Conservation (phyloP, 2,888 invertebrate species). For the Calameuta pallipes region DNA sequence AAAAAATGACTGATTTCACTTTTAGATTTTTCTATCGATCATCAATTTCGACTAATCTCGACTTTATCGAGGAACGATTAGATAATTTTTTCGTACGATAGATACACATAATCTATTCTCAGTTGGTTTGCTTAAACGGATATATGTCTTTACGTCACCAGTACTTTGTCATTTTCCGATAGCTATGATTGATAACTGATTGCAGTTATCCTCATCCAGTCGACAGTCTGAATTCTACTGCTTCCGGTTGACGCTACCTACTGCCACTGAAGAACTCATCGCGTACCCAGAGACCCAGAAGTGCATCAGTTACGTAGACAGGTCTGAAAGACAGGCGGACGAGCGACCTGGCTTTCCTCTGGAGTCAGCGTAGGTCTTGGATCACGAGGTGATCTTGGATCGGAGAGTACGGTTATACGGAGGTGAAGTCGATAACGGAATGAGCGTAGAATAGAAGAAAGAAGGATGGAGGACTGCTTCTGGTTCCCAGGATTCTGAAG, state of each 20-base stretch:
- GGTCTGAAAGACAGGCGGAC: not conserved
- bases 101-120: not conserved
- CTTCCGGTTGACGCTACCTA: not conserved
- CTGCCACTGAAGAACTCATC: not conserved
- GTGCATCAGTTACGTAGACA: conserved; percentile 38
- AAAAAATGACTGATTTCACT: not conserved
- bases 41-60: not conserved
- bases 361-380: conserved; percentile 13
- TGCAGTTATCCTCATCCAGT: not conserved
- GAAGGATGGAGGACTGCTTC: not conserved
- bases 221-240: not conserved
- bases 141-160: not conserved
- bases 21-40: not conserved
- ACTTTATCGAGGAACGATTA: not conserved
- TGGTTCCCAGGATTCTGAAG: not conserved
- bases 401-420: conserved; percentile 56
- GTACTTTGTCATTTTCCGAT: not conserved
- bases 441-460: conserved; percentile 6
- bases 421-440: conserved; percentile 46
- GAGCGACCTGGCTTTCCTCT: conserved; percentile 51
- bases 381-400: conserved; percentile 56
- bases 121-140: not conserved
- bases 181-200: not conserved
- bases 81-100: not conserved
- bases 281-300: not conserved